Conservation (phyloP, 2,888 invertebrate species). For the Philonicus albiceps region DNA sequence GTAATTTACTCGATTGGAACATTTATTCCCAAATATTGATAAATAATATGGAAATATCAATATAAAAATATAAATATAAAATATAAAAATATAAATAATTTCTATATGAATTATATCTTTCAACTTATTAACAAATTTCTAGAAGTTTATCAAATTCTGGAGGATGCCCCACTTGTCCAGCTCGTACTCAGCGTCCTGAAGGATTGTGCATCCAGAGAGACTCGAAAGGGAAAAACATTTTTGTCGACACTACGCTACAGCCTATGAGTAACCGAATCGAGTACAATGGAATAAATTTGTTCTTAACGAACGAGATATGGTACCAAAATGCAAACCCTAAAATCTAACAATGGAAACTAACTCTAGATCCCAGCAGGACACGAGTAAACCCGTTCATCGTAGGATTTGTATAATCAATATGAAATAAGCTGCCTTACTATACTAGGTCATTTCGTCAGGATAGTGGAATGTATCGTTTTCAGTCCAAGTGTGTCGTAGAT, state of each 20-base stretch:
- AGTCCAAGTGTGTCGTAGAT: neutral
- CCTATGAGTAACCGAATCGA: neutral
- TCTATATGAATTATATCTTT: constrained; percentile 22
- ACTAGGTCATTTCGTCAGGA: neutral
- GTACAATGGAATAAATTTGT: neutral
- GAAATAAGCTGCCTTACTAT: neutral
- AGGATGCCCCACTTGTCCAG: neutral
- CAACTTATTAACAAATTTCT: constrained; percentile 19
- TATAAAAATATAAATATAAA: constrained; percentile 1
- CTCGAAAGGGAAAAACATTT: neutral
- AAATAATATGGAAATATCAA: neutral
- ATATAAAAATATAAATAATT: constrained; percentile 27
- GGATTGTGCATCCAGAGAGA: neutral
- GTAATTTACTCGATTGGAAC: neutral
- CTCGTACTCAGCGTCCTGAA: neutral
- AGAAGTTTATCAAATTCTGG: neutral
- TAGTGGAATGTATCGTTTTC: neutral
- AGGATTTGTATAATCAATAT: neutral
- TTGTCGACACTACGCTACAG: neutral
- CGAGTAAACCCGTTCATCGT: neutral
- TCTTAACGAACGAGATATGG: neutral
- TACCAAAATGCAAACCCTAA: neutral
- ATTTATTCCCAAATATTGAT: neutral
- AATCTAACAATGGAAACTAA: neutral
- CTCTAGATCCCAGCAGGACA: neutral